Conservation (phyloP, 2,888 invertebrate genomes). For the Dryadula phaetusa region DNA sequence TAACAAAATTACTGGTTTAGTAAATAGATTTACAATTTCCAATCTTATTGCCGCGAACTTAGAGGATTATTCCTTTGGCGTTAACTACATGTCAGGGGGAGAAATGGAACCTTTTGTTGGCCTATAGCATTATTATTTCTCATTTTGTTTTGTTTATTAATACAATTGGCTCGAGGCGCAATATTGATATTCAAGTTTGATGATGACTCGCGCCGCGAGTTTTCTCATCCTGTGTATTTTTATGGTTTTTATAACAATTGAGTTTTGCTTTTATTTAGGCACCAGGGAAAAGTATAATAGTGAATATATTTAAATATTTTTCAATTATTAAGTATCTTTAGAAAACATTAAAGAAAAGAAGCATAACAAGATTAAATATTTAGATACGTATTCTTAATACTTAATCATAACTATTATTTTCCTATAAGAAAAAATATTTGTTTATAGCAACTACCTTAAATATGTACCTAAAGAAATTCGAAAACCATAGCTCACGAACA, state of each 20-base stretch:
- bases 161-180: slow-evolving; percentile 84
- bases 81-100: slow-evolving; percentile 77
- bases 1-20: slow-evolving; percentile 82
- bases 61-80: slow-evolving; percentile 68
- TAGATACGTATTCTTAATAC: not conserved
- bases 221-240: slow-evolving; percentile 77
- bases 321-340: slow-evolving; percentile 1
- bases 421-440: not conserved
- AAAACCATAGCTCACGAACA: slow-evolving; percentile 68
- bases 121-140: slow-evolving; percentile 84
- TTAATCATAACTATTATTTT: not conserved
- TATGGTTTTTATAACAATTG: slow-evolving; percentile 76
- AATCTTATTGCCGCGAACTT: slow-evolving; percentile 68
- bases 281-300: slow-evolving; percentile 53
- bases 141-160: slow-evolving; percentile 85
- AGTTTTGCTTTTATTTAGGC: slow-evolving; percentile 66
- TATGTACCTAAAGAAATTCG: slow-evolving; percentile 28
- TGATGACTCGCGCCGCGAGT: slow-evolving; percentile 78
- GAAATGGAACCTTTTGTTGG: slow-evolving; percentile 84
- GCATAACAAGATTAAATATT: not conserved
- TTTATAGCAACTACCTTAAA: not conserved
- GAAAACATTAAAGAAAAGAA: not conserved
- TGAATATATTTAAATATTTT: slow-evolving; percentile 49
- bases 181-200: slow-evolving; percentile 85
- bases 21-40: slow-evolving; percentile 69